Conservation (phyloP, 1,140 invertebrate species). For the Drepana arcuata region DNA sequence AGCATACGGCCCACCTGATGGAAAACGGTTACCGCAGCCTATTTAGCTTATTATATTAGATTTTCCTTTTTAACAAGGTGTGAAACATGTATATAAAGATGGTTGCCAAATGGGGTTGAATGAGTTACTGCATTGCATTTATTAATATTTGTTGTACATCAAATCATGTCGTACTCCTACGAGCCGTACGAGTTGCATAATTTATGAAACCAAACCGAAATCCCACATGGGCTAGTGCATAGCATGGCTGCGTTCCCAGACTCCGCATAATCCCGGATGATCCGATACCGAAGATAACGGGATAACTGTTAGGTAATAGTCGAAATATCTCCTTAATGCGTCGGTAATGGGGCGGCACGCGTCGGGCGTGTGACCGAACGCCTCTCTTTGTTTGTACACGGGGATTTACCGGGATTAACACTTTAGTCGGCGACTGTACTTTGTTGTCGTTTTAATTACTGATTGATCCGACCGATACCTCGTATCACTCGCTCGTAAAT, state of each 20-base stretch:
- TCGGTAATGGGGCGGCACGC: constrained; percentile 49
- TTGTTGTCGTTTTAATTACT: constrained; percentile 54
- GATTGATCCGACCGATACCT: constrained; percentile 53
- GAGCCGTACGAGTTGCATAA: no score
- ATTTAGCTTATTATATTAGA: no score
- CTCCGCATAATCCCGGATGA: constrained; percentile 40
- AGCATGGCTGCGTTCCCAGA: constrained; percentile 32
- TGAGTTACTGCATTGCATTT: not conserved
- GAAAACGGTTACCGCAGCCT: no score
- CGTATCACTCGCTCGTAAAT: constrained; percentile 36
- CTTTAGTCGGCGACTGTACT: constrained; percentile 39
- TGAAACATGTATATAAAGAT: no score
- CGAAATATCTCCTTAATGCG: constrained; percentile 54
- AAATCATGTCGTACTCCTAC: no score
- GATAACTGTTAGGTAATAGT: constrained; percentile 56
- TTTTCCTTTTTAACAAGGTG: no score
- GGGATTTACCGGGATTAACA: constrained; percentile 58
- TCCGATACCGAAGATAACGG: constrained; percentile 43
- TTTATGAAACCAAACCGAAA: no score
- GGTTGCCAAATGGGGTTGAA: not conserved
- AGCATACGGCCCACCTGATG: no score
- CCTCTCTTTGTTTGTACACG: constrained; percentile 35
- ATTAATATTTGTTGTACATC: not conserved
- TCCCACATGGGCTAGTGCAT: no score
- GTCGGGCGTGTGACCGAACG: constrained; percentile 20